Evolutionary conservation across 2,113 vertebrate species (phyloP).

Genomic region (Actenoides lindsayi): DNA sequence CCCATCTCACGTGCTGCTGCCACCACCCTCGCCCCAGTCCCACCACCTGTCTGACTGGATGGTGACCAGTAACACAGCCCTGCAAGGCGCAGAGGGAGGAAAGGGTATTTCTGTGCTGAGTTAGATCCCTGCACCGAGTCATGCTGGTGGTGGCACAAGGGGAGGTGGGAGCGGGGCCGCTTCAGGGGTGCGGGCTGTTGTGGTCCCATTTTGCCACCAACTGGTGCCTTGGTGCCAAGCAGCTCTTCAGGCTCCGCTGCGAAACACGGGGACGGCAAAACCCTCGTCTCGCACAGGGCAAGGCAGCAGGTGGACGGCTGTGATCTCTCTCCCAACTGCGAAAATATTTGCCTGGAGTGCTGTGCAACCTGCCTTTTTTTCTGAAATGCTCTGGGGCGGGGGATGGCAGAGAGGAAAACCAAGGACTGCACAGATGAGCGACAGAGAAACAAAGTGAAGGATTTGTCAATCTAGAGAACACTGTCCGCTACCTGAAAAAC

Average conservation of each 20-base stretch:
- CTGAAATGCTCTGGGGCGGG: background rate
- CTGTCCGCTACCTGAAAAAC: background rate
- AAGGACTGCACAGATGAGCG: background rate
- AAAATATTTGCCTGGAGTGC: background rate
- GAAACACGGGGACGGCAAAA: background rate
- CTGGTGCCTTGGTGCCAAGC: background rate
- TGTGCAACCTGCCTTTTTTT: background rate
- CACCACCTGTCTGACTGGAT: background rate
- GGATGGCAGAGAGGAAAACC: background rate
- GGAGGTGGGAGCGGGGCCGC: background rate
- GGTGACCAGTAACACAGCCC: background rate
- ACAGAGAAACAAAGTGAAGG: conserved; percentile 14
- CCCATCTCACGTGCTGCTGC: background rate
- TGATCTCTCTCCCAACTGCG: background rate
- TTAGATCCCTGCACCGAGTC: background rate
- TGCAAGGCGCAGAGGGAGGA: background rate
- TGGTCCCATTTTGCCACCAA: background rate
- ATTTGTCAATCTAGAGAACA: background rate
- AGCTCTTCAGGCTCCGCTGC: background rate
- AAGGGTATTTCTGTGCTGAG: background rate
- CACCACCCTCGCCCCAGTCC: background rate
- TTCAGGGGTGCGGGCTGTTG: background rate
- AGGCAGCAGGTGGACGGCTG: background rate
- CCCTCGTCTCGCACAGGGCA: accelerated
- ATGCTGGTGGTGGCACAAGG: background rate